phyloP scores from a whole-genome alignment of 2,888 invertebrate species.

The Pachymerium ferrugineum region DNA sequence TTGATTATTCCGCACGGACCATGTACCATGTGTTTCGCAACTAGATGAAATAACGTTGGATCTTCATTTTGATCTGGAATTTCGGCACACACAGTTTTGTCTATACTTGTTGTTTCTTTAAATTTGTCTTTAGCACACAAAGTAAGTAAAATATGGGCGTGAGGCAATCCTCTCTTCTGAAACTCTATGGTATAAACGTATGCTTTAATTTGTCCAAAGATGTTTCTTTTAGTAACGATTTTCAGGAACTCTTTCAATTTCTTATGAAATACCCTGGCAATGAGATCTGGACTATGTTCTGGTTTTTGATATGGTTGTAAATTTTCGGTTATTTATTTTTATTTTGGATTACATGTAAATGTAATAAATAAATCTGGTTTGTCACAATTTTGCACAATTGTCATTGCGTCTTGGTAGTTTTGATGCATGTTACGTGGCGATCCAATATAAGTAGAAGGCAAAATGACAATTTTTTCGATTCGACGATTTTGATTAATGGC shows the following conservation, averaged over 20 bases:
- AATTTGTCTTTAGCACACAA: conserved; percentile 34
- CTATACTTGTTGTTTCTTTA: not conserved
- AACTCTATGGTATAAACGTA: conserved; percentile 39
- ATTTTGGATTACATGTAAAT: conserved; percentile 49
- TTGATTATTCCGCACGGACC: conserved; percentile 36
- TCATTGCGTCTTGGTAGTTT: conserved; percentile 49
- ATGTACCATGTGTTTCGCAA: not conserved
- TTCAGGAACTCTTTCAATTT: not conserved
- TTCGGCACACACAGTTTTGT: not conserved
- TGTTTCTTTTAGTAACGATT: not conserved
- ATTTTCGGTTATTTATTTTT: conserved; percentile 46
- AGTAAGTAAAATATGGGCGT: conserved; percentile 37
- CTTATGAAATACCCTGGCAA: conserved; percentile 43
- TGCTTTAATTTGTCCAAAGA: not conserved
- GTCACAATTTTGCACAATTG: conserved; percentile 47
- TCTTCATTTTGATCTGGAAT: not conserved
- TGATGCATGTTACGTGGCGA: conserved; percentile 45
- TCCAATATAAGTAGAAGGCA: conserved; percentile 45
- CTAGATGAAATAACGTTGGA: not conserved
- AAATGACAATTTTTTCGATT: conserved; percentile 39
- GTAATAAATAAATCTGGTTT: conserved; percentile 49
- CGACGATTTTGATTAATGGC: not conserved
- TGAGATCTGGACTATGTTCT: conserved; percentile 45
- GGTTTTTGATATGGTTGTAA: conserved; percentile 41
- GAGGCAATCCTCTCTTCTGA: conserved; percentile 40